These are phyloP conservation scores for Coelinius sp. DNA, from an alignment of 2,888 invertebrate genomes.

Conservation along the genomic window DNA sequence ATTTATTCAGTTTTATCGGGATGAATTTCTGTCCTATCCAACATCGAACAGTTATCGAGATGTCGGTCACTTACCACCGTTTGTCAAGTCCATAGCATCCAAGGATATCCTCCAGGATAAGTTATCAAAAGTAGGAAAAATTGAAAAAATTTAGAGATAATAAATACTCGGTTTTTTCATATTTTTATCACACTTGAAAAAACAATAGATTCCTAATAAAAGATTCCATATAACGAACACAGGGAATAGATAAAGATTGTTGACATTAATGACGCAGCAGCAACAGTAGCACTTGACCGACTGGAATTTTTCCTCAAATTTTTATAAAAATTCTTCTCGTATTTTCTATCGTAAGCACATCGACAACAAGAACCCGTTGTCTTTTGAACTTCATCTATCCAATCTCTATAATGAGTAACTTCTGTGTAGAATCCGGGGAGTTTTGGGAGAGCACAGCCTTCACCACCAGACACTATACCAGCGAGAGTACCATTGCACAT, in stretches of 20 bases:
- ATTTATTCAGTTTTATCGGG: no score
- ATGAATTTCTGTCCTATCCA: no score
- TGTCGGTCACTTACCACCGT: no score
- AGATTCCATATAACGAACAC: background rate
- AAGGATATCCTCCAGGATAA: no score
- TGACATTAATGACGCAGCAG: background rate
- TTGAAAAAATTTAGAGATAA: no score
- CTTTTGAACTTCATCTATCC: conserved; percentile 51
- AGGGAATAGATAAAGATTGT: background rate
- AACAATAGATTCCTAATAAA: background rate
- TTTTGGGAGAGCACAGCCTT: conserved; percentile 58
- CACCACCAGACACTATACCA: conserved; percentile 63
- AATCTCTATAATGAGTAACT: conserved; percentile 52
- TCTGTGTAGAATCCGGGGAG: conserved; percentile 62
- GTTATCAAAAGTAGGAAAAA: no score
- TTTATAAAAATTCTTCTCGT: no score
- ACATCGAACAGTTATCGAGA: no score
- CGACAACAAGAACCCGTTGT: conserved; percentile 11
- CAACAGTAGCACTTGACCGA: background rate
- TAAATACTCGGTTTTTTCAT: no score
- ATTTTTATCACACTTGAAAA: no score
- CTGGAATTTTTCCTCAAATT: no score
- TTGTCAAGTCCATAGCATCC: no score
- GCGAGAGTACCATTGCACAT: conserved; percentile 55
- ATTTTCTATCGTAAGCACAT: background rate